Evolutionary conservation across 2,888 invertebrate species (phyloP), one percentile per base, ranked within the genome.

Genomic region (Acanthosepion esculentum): DNA sequence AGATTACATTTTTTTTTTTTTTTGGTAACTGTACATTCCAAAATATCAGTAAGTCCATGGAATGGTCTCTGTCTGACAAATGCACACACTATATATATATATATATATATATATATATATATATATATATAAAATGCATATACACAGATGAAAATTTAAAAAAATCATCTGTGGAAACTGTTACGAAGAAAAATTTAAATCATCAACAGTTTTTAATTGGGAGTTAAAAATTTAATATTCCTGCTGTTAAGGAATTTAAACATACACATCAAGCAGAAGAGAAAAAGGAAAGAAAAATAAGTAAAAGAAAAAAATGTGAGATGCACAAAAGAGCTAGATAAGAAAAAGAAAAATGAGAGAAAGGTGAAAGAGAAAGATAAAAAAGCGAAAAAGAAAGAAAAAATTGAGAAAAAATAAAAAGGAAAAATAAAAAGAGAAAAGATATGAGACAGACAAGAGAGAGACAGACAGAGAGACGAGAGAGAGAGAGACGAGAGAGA

Each of bases 391-490:
- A 18, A 78, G n/a, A 78, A n/a, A n/a, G 12, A 78, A 10, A 8
- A 18, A n/a, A 12, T 18, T n/a, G 12, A n/a, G 12, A 78, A 10
- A 8, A 18, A n/a, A 12, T 18, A 10, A 8, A 7, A n/a, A 12
- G n/a, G n/a, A 10, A 78, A n/a, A 12, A 10, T 8, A 78, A 10
- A 12, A 78, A 7, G 18, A 18, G 10, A 10, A 29, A n/a, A 8
- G 12, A 8, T 0, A 0, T 0, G 8, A 12, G 18, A n/a, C 10
- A n/a, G n/a, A 12, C 4, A 10, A n/a, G 15, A 18, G 18, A 29
- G 15, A 18, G 15, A 78, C 0, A 8, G 0, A n/a, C 3, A 10
- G 0, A 0, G 78, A n/a, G n/a, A 3, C 0, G n/a, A 0, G 1
- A 8, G 3, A 78, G 8, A 15, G 10, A 18, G n/a, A 10, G n/a